phyloP scores from a whole-genome alignment of 2,797 vertebrate species.

The Aselliscus stoliczkanus region DNA sequence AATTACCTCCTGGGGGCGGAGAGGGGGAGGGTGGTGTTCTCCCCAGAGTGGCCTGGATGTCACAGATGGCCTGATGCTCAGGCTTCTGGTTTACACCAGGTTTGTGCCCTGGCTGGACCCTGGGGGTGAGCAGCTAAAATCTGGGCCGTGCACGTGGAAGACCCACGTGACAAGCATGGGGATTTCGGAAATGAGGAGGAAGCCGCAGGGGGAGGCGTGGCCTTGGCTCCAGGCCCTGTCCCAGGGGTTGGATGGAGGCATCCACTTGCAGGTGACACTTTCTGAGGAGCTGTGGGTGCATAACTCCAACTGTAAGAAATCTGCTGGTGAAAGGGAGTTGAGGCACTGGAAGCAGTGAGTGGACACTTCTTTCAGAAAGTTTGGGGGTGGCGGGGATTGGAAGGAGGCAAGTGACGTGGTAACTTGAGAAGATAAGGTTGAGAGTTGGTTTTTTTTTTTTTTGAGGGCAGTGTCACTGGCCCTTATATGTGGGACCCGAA shows the following conservation, averaged over 20 bases:
- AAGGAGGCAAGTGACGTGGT: neutral
- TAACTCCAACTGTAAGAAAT: neutral
- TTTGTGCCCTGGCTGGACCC: neutral
- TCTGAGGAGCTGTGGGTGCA: neutral
- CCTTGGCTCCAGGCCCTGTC: neutral
- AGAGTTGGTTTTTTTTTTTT: no score
- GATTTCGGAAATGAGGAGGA: neutral
- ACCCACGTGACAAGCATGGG: neutral
- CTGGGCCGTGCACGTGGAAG: neutral
- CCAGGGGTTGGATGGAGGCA: neutral
- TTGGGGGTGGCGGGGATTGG: neutral
- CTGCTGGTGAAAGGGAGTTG: neutral
- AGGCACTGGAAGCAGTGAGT: neutral
- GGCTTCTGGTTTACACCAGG: neutral
- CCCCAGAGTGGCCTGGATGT: neutral
- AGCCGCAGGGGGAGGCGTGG: neutral
- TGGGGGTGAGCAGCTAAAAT: neutral
- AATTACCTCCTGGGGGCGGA: neutral
- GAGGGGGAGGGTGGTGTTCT: no score
- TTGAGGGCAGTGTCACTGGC: no score
- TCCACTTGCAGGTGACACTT: neutral
- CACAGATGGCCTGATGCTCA: rapidly evolving
- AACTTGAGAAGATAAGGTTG: neutral
- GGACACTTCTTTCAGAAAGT: neutral
- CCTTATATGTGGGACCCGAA: no score